phyloP scores from a whole-genome alignment of 2,888 invertebrate genomes.

The Dolomedes plantarius region DNA sequence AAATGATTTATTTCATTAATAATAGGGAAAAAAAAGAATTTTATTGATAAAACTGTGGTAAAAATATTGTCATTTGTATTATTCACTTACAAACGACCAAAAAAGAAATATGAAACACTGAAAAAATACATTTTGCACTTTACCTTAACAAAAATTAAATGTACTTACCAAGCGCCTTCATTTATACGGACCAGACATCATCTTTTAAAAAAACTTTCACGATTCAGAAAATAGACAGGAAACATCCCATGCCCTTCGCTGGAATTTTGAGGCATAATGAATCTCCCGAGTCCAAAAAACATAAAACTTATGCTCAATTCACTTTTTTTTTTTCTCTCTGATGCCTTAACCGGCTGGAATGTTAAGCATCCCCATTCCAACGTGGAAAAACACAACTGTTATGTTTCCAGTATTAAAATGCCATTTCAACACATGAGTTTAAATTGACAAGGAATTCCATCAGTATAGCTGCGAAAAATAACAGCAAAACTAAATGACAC shows the following conservation, averaged over 20 bases:
- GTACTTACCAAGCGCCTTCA: constrained; percentile 55
- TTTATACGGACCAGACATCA: constrained; percentile 41
- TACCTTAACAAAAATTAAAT: no score
- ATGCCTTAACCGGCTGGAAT: constrained; percentile 65
- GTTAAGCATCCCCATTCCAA: constrained; percentile 51
- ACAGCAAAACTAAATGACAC: background rate
- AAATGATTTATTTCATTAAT: no score
- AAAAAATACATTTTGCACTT: no score
- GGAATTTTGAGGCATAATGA: background rate
- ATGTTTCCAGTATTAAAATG: background rate
- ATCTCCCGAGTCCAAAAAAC: background rate
- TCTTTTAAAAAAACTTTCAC: background rate
- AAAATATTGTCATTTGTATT: no score
- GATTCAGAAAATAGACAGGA: background rate
- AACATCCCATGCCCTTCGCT: background rate
- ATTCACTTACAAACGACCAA: no score
- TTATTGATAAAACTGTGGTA: no score
- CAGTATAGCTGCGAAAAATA: background rate
- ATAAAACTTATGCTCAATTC: background rate
- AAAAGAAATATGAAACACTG: no score
- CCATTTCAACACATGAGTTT: background rate
- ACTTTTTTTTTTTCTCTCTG: background rate
- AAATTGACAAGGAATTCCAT: background rate
- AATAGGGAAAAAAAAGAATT: no score
- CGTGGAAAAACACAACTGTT: constrained; percentile 52